Conservation (phyloP, 1,140 invertebrate species). For the Philaenus spumarius region DNA sequence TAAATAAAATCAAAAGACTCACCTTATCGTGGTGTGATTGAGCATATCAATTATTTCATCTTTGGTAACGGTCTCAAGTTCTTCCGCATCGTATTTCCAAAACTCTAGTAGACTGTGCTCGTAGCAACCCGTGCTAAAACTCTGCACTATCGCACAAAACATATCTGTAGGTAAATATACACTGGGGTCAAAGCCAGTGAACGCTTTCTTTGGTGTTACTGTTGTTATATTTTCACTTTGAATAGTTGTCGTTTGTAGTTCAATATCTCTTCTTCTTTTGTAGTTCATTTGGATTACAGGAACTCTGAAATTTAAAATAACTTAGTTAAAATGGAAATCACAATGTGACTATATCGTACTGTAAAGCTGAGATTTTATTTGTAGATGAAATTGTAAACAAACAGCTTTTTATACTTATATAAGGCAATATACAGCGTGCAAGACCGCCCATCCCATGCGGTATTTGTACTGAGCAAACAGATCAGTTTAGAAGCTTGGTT, state of each 20-base stretch:
- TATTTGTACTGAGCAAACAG: too few relatives aligned
- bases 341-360: too few relatives aligned
- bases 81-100: constrained; percentile 53
- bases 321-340: too few relatives aligned
- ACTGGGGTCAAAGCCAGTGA: constrained; percentile 43
- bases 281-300: constrained; percentile 13
- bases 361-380: too few relatives aligned
- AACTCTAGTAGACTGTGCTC: constrained; percentile 60
- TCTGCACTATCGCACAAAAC: constrained; percentile 52
- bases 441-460: too few relatives aligned
- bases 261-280: constrained; percentile 2
- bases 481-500: too few relatives aligned
- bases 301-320: constrained; percentile 16
- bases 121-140: constrained; percentile 50
- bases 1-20: constrained; percentile 22
- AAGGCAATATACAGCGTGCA: too few relatives aligned
- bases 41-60: constrained; percentile 54
- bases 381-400: too few relatives aligned
- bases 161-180: constrained; percentile 44
- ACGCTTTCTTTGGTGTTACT: not conserved
- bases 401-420: too few relatives aligned
- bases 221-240: not conserved
- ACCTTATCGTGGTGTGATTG: constrained; percentile 47
- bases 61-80: constrained; percentile 48
- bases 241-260: constrained; percentile 11